Percentiles rank a stretch among this genome's conserved stretches.
These are phyloP conservation scores for Thinocorus orbignyianus DNA, from an alignment of 2,113 vertebrate genomes.

Conservation along the genomic window DNA sequence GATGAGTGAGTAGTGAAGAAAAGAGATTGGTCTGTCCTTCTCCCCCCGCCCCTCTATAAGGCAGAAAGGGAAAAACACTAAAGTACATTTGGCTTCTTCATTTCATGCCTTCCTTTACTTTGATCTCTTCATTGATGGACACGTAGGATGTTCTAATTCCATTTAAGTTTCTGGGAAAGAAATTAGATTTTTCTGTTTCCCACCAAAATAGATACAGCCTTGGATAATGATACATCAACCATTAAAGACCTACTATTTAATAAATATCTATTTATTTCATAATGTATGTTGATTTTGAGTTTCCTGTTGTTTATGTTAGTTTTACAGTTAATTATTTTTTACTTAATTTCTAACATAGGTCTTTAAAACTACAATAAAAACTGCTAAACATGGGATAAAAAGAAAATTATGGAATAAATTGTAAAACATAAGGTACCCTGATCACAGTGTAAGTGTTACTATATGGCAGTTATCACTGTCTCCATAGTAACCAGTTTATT, in stretches of 20 bases:
- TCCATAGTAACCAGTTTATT: neutral
- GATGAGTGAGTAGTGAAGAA: conserved; percentile 38
- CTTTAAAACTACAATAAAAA: neutral
- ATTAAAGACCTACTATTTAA: neutral
- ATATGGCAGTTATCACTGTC: neutral
- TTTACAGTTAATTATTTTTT: neutral
- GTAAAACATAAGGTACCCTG: neutral
- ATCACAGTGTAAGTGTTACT: neutral
- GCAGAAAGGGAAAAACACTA: neutral
- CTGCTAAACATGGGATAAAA: neutral
- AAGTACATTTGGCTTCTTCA: neutral
- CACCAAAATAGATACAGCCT: neutral
- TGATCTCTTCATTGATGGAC: neutral
- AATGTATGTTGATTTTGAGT: neutral
- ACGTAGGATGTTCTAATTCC: neutral
- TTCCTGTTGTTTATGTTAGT: neutral
- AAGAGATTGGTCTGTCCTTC: neutral
- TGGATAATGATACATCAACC: neutral
- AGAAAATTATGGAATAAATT: neutral
- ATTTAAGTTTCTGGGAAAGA: neutral
- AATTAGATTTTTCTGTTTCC: neutral
- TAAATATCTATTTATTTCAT: neutral
- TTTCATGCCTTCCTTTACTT: neutral
- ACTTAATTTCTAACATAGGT: neutral
- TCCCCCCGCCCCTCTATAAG: neutral